A percentile compares a stretch with the other conserved stretches of the same genome.
phyloP scores from a whole-genome alignment of 2,888 invertebrate species.

The Philereme vetulata region DNA sequence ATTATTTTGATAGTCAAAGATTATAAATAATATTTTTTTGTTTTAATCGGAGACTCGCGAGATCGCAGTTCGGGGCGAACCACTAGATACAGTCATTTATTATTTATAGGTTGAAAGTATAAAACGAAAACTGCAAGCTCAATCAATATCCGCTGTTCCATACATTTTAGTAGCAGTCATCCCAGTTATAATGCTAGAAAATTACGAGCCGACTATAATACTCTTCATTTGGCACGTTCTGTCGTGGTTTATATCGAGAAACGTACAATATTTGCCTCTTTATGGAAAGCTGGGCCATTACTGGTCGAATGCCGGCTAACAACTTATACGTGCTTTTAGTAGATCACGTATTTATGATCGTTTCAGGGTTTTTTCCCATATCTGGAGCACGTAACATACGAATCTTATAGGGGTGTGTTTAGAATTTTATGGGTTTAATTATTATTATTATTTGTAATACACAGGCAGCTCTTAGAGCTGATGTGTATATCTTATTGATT shows the following conservation, averaged over 20 bases:
- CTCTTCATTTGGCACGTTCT: slow-evolving; percentile 15
- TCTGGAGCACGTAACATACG: slow-evolving; percentile 23
- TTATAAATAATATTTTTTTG: no score
- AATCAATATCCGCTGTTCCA: no score
- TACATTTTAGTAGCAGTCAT: neutral
- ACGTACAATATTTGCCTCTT: slow-evolving; percentile 23
- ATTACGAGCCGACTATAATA: neutral
- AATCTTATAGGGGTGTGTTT: slow-evolving; percentile 19
- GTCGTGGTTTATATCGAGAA: slow-evolving; percentile 11
- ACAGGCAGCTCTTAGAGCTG: no score
- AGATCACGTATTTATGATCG: slow-evolving; percentile 30
- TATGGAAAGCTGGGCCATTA: slow-evolving; percentile 24
- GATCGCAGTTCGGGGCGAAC: no score
- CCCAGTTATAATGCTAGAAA: neutral
- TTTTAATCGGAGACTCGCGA: no score
- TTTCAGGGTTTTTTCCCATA: slow-evolving; percentile 12
- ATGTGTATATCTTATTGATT: no score
- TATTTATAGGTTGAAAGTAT: no score
- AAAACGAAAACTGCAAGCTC: no score
- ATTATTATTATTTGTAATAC: no score
- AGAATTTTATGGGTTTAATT: slow-evolving; percentile 17
- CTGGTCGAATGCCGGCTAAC: slow-evolving; percentile 24
- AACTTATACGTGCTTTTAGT: slow-evolving; percentile 22
- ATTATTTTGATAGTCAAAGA: no score
- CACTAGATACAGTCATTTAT: no score